Conservation (phyloP, 1,140 invertebrate species). For the Bombus impatiens region DNA sequence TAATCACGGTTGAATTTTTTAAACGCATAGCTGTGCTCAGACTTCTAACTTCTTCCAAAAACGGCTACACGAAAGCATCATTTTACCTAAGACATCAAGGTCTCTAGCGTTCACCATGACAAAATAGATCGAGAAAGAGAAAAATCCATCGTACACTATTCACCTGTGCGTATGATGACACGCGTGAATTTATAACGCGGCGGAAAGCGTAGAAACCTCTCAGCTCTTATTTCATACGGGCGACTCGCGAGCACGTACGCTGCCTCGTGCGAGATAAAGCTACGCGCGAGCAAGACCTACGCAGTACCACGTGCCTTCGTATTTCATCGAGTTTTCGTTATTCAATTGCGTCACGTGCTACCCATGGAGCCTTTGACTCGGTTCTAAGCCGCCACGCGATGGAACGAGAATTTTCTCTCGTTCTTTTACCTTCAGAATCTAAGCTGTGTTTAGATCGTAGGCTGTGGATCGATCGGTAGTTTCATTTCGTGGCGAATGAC, state of each 20-base stretch:
- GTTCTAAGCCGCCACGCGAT: too few relatives aligned
- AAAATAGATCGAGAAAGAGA: too few relatives aligned
- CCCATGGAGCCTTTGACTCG: background rate
- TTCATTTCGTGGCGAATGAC: background rate
- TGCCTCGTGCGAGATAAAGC: slow-evolving; percentile 1
- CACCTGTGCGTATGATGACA: background rate
- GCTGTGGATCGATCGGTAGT: background rate
- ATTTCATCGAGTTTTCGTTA: background rate
- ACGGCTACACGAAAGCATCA: background rate
- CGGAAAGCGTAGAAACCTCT: background rate
- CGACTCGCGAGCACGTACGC: too few relatives aligned
- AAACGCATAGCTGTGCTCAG: too few relatives aligned
- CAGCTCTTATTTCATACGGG: too few relatives aligned
- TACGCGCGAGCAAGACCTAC: background rate
- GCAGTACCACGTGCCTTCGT: background rate
- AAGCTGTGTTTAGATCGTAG: too few relatives aligned
- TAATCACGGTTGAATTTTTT: too few relatives aligned
- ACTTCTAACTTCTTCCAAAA: too few relatives aligned
- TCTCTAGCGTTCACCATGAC: background rate
- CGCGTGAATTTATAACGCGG: background rate
- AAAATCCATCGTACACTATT: too few relatives aligned
- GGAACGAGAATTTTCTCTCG: background rate
- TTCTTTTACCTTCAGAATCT: background rate
- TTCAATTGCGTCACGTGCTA: background rate
- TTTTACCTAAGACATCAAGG: background rate